Evolutionary conservation across 2,113 vertebrate genomes (phyloP).

Genomic region (Alectura lathami): DNA sequence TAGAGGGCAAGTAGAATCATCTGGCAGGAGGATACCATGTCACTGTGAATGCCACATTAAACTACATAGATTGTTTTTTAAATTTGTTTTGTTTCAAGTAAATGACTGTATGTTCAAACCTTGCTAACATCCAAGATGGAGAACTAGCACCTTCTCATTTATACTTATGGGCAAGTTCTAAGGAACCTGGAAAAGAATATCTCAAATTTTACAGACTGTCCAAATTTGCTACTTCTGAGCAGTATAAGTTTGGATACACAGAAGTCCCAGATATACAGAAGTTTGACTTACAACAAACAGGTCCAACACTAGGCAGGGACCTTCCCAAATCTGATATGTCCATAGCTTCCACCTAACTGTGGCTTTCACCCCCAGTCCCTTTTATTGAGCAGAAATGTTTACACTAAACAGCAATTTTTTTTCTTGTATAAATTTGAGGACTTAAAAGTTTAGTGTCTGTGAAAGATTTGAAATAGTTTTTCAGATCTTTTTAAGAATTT

Average conservation of each 20-base stretch:
- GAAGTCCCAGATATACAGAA: background rate
- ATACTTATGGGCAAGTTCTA: background rate
- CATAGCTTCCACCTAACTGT: background rate
- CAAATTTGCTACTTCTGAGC: background rate
- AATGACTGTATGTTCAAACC: background rate
- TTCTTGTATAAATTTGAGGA: background rate
- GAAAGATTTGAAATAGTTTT: background rate
- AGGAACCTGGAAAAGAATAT: background rate
- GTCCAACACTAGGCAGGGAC: background rate
- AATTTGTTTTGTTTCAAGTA: background rate
- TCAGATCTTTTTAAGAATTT: background rate
- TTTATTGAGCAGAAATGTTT: background rate
- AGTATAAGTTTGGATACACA: background rate
- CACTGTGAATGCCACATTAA: background rate
- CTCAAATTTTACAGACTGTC: background rate
- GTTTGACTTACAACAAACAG: background rate
- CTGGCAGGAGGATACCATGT: background rate
- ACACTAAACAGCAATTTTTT: background rate
- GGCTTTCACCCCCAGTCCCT: background rate
- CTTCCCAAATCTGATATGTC: accelerated
- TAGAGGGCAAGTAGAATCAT: background rate
- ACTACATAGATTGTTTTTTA: accelerated
- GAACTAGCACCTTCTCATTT: background rate
- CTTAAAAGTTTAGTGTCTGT: background rate
- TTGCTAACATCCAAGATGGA: background rate